Evolutionary conservation across 2,888 invertebrate genomes (phyloP), one percentile per base, ranked within the genome.

Genomic region (Drosophila falleni): DNA sequence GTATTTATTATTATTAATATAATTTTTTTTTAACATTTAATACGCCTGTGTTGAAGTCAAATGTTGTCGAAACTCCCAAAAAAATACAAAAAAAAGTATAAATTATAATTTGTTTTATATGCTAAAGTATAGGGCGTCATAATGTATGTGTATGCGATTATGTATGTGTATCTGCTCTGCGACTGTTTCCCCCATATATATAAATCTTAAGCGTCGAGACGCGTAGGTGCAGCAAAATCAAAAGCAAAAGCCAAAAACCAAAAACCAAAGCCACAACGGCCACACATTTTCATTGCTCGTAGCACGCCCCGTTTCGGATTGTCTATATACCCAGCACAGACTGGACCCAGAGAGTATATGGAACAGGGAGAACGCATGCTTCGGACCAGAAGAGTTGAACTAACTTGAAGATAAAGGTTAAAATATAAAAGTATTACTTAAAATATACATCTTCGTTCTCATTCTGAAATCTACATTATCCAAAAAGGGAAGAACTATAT

Each of bases 51-150:
- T 66, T 63, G 63, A 62, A 58, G 68, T 62, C 62, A 33, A 55
- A 55, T 23, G 44, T 54, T 50, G 62, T 31, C 16, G n/a, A 49
- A 19, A 55, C 55, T 59, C 41, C 75, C 47, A 42, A 54, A 58
- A 61, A 47, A 55, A 16, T 19, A 55, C 41, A 37, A 46, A 56
- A 37, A 78, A n/a, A 31, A 15, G 33, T 37, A 77, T 78, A 88
- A 86, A 88, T 86, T 79, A 83, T 80, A 86, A 86, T 88, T 75
- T 86, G 87, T 78, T 79, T 75, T 73, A 61, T 78, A 60, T 71
- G 81, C 74, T 63, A 35, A 76, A 64, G 78, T 74, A 46, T 70
- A 66, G 74, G 81, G 81, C 71, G 79, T 78, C 63, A 41, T 76
- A 63, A 55, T 53, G 55, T 67, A 23, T 61, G 23, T 46, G 53